phyloP scores from a whole-genome alignment of 2,888 invertebrate genomes.

The Lycocerus yunnanus region DNA sequence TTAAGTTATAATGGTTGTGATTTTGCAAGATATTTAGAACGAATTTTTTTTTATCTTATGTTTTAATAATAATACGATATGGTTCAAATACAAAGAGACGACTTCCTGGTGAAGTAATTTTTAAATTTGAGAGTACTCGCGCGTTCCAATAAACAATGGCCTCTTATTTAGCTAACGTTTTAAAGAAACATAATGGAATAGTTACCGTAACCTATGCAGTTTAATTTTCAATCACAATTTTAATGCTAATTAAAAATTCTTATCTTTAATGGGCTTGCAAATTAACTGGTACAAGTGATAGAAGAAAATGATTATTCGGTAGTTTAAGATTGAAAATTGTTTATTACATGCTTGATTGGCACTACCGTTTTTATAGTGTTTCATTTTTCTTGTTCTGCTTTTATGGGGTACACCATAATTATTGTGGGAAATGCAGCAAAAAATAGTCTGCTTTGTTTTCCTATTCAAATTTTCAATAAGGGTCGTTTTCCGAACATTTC shows the following conservation, averaged over 20 bases:
- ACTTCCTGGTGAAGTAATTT: not conserved
- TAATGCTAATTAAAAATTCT: not conserved
- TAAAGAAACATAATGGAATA: not conserved
- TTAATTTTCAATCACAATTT: not conserved
- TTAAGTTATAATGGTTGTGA: conserved; percentile 21
- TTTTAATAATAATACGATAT: not conserved
- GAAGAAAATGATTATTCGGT: not conserved
- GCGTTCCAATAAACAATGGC: not conserved
- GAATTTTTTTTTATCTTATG: not conserved
- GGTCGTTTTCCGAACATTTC: too few species aligned
- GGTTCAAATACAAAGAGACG: not conserved
- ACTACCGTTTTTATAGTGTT: not conserved
- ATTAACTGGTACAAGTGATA: not conserved
- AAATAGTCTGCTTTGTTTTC: too few species aligned
- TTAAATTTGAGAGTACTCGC: not conserved
- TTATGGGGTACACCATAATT: not conserved
- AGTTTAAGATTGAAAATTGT: not conserved
- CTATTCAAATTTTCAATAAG: too few species aligned
- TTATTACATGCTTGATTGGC: not conserved
- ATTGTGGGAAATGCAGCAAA: too few species aligned
- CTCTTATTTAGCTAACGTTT: not conserved
- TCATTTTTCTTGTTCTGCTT: not conserved
- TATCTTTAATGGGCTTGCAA: not conserved
- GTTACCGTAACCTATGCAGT: not conserved
- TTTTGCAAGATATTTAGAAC: conserved; percentile 3